Percentiles rank a stretch among this genome's conserved stretches.
Conservation (phyloP, 2,113 vertebrate genomes). For the Aix galericulata region DNA sequence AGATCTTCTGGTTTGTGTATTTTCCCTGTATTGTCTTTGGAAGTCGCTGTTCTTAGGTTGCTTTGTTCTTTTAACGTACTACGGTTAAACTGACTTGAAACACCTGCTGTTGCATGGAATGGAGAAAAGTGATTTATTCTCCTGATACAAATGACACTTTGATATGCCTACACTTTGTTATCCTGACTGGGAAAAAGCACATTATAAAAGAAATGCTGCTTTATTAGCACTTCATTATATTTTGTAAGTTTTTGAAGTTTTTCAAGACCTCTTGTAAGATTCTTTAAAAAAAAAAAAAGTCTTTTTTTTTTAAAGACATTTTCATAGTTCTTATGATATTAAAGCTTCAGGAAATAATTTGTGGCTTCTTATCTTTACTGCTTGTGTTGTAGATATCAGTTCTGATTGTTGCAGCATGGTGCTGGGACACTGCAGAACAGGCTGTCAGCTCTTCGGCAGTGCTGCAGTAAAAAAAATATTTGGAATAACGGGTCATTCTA, state of each 20-base stretch:
- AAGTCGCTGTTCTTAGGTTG: background rate
- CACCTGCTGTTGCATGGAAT: background rate
- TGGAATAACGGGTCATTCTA: background rate
- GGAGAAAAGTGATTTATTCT: background rate
- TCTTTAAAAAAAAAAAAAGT: background rate
- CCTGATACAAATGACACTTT: background rate
- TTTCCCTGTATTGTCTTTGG: background rate
- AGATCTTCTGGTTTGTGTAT: background rate
- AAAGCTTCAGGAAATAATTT: slow-evolving; percentile 26
- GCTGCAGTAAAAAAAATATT: background rate
- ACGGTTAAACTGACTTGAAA: background rate
- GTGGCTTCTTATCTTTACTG: background rate
- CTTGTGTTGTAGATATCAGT: background rate
- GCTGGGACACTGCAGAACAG: background rate
- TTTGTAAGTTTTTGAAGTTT: slow-evolving; percentile 56
- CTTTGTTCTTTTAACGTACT: background rate
- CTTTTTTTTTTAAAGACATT: background rate
- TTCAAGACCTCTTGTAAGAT: slow-evolving; percentile 40
- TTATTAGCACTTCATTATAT: slow-evolving; percentile 38
- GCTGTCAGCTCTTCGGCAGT: background rate
- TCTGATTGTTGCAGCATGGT: background rate
- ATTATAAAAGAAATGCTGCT: slow-evolving; percentile 25
- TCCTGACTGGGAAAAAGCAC: background rate
- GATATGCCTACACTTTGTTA: background rate
- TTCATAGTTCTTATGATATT: slow-evolving; percentile 6